A percentile compares a stretch with the other conserved stretches of the same genome.
phyloP scores from a whole-genome alignment of 2,113 vertebrate species.

The Uria aalge region DNA sequence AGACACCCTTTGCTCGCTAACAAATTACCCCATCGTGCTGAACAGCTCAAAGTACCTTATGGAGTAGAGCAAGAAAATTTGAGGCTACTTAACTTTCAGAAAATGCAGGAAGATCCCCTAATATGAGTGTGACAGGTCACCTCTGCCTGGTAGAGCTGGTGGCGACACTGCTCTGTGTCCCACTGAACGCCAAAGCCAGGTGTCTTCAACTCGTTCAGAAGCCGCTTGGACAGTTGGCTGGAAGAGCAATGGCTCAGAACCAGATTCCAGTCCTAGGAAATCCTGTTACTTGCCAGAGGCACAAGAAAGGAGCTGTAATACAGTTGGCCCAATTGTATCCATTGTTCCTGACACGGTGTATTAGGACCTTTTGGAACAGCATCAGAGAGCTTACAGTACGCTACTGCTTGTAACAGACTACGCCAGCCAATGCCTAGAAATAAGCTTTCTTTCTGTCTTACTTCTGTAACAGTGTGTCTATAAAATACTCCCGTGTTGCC shows the following conservation, averaged over 20 bases:
- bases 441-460: background rate
- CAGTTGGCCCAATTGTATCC: background rate
- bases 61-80: background rate
- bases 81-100: background rate
- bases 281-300: background rate
- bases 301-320: background rate
- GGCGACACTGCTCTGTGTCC: background rate
- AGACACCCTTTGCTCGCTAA: rapidly evolving
- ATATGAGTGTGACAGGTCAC: background rate
- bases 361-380: slow-evolving; percentile 5
- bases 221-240: background rate
- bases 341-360: background rate
- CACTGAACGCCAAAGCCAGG: background rate
- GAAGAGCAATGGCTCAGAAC: background rate
- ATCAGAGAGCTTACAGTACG: background rate
- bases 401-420: background rate
- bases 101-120: background rate
- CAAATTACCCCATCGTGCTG: background rate
- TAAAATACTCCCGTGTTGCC: background rate
- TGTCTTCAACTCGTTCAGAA: background rate
- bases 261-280: background rate
- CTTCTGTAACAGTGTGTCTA: background rate
- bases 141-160: background rate
- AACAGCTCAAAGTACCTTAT: background rate
- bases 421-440: background rate